Evolutionary conservation across 2,888 invertebrate species (phyloP).

Genomic region (Leptarthrus brevirostris): DNA sequence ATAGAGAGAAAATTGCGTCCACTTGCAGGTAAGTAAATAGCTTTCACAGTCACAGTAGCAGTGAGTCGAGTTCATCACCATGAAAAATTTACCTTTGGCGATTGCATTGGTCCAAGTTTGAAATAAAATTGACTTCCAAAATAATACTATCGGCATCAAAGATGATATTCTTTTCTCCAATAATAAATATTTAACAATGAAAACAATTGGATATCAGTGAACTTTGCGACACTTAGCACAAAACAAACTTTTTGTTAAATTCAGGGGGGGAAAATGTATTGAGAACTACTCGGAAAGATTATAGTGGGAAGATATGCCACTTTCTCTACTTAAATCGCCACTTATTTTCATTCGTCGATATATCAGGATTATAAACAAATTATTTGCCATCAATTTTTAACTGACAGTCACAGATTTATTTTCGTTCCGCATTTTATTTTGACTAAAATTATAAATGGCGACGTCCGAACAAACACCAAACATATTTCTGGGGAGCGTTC

Average conservation of each 20-base stretch:
- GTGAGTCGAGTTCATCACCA: constrained; percentile 1
- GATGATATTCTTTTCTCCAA: background rate
- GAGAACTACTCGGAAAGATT: background rate
- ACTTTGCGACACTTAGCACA: constrained; percentile 28
- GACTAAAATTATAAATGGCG: constrained; percentile 58
- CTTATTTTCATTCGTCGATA: constrained; percentile 7
- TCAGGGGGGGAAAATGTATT: constrained; percentile 40
- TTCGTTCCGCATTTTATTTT: constrained; percentile 57
- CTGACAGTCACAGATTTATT: constrained; percentile 47
- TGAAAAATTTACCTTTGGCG: constrained; percentile 31
- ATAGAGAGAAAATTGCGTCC: constrained; percentile 28
- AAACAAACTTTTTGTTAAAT: constrained; percentile 49
- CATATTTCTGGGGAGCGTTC: constrained; percentile 51
- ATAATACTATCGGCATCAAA: background rate
- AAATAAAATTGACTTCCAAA: background rate
- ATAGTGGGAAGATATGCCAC: background rate
- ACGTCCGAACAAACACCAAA: constrained; percentile 59
- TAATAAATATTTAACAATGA: background rate
- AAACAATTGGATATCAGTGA: background rate
- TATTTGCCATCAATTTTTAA: constrained; percentile 5
- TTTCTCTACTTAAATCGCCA: background rate
- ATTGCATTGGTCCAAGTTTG: background rate
- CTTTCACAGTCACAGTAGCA: constrained; percentile 30
- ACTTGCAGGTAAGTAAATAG: constrained; percentile 1
- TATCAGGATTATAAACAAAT: constrained; percentile 12